phyloP scores from a whole-genome alignment of 2,797 vertebrate species.

The Sphaeramia orbicularis region DNA sequence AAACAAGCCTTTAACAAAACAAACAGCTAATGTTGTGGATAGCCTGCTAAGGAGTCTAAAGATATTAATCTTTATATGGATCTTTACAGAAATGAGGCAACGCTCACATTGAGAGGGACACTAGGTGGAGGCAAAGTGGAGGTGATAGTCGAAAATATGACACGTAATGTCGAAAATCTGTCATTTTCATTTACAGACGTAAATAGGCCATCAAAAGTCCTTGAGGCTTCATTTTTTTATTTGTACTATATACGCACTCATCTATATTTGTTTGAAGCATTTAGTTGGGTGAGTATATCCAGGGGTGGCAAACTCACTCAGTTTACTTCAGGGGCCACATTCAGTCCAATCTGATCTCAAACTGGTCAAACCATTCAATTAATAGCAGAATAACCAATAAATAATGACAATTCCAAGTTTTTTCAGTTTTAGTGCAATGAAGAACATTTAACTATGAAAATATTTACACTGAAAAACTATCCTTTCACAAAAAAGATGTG shows the following conservation, averaged over 20 bases:
- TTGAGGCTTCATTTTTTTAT: not conserved
- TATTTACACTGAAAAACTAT: too few relatives aligned
- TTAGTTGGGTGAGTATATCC: too few relatives aligned
- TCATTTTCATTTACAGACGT: conserved; percentile 26
- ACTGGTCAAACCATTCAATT: too few relatives aligned
- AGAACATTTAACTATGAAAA: too few relatives aligned
- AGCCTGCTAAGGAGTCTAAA: conserved; percentile 57
- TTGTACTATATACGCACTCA: not conserved
- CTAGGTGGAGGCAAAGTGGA: conserved; percentile 40
- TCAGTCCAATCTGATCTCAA: too few relatives aligned
- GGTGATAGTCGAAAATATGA: conserved; percentile 32
- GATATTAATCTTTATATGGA: conserved; percentile 71
- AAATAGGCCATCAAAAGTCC: conserved; percentile 12
- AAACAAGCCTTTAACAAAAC: conserved; percentile 78
- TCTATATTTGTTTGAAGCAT: not conserved
- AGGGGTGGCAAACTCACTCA: too few relatives aligned
- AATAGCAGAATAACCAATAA: too few relatives aligned
- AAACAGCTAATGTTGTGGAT: conserved; percentile 72
- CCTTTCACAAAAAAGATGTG: too few relatives aligned
- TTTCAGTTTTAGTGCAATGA: too few relatives aligned
- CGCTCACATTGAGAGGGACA: conserved; percentile 62
- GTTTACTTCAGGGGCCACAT: too few relatives aligned
- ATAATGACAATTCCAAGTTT: too few relatives aligned
- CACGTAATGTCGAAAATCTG: conserved; percentile 16
- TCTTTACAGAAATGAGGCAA: conserved; percentile 48